A percentile compares a stretch with the other conserved stretches of the same genome.
These are phyloP conservation scores for Macquaria ambigua DNA, from an alignment of 2,113 vertebrate genomes.

Conservation along the genomic window DNA sequence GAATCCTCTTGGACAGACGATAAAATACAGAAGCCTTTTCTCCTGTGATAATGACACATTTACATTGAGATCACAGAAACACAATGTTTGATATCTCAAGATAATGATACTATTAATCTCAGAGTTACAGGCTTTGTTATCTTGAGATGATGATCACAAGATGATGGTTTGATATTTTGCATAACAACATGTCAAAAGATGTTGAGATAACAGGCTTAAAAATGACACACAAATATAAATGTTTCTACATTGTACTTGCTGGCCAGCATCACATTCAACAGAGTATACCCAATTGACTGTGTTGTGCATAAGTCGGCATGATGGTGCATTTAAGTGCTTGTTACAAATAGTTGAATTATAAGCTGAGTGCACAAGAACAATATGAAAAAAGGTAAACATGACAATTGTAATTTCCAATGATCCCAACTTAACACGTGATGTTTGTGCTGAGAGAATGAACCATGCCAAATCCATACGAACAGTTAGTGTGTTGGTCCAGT, in stretches of 20 bases:
- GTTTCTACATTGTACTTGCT: neutral
- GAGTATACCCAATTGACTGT: neutral
- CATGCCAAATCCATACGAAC: no score
- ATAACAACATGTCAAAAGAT: neutral
- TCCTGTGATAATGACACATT: slow-evolving; percentile 11
- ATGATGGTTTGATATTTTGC: neutral
- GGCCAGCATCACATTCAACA: neutral
- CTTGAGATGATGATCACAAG: neutral
- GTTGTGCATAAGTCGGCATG: neutral
- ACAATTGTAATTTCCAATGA: no score
- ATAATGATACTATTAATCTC: neutral
- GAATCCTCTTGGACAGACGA: neutral
- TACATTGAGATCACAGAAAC: neutral
- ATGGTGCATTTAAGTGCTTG: no score
- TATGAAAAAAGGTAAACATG: no score
- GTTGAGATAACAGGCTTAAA: neutral
- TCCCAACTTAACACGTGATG: no score
- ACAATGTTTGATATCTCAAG: neutral
- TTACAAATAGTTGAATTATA: no score
- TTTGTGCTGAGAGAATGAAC: no score
- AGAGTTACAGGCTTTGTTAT: neutral
- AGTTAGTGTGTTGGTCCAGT: no score
- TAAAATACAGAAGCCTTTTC: neutral
- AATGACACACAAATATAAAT: neutral
- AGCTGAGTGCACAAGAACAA: no score